Conservation (phyloP, 2,888 invertebrate species). For the Rutpela maculata region DNA sequence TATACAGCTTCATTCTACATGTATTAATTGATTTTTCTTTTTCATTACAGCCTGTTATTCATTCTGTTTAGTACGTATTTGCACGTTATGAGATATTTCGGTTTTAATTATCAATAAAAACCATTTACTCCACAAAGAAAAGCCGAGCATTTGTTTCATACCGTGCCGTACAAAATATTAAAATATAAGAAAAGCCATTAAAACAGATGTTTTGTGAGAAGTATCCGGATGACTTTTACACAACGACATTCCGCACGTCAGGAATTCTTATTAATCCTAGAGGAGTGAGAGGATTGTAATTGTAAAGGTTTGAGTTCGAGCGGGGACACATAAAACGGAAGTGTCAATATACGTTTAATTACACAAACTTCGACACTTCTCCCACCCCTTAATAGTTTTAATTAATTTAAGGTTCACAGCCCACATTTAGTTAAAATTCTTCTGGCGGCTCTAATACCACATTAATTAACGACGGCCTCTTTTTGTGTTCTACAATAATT, state of each 20-base stretch:
- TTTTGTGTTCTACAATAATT: slow-evolving; percentile 22
- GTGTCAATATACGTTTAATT: slow-evolving; percentile 65
- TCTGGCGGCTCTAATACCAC: slow-evolving; percentile 4
- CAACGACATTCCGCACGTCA: slow-evolving; percentile 1
- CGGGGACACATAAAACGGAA: slow-evolving; percentile 49
- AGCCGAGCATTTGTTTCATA: not conserved
- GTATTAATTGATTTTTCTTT: not conserved
- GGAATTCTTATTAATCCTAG: slow-evolving; percentile 33
- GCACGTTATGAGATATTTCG: not conserved
- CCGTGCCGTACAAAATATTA: not conserved
- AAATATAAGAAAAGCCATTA: slow-evolving; percentile 3
- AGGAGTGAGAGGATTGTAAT: slow-evolving; percentile 18
- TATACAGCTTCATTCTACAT: not conserved
- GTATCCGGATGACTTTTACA: not conserved
- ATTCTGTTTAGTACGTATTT: not conserved
- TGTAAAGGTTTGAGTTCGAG: slow-evolving; percentile 25
- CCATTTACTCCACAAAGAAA: not conserved
- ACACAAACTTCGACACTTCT: slow-evolving; percentile 56
- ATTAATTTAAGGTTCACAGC: slow-evolving; percentile 46
- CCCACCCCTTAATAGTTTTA: slow-evolving; percentile 47
- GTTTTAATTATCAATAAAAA: not conserved
- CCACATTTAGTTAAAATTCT: slow-evolving; percentile 42
- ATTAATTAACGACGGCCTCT: slow-evolving; percentile 39
- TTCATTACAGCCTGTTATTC: not conserved
- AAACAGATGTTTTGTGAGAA: not conserved